phyloP scores from a whole-genome alignment of 64 coral and sea anemone species.

The Orbicella faveolata region DNA sequence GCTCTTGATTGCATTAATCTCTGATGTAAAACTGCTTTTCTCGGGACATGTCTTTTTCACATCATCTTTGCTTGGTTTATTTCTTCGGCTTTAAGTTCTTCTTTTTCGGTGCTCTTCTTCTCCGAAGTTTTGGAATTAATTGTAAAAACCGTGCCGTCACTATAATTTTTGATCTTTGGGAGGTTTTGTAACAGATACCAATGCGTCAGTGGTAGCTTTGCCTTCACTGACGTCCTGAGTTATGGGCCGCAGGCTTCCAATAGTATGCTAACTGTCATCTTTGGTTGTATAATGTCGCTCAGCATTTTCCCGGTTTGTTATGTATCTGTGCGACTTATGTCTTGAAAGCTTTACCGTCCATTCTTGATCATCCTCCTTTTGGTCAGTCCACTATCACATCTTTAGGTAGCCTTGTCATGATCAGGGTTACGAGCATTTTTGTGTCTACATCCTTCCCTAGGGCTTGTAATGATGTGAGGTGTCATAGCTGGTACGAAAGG shows the following conservation, averaged over 20 bases:
- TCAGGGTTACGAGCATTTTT: constrained; percentile 18
- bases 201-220: constrained; percentile 26
- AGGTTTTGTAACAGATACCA: constrained; percentile 8
- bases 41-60: background rate
- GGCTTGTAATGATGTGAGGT: constrained; percentile 17
- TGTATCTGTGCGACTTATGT: constrained; percentile 10
- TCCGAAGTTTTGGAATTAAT: background rate
- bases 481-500: background rate
- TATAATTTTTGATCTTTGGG: background rate
- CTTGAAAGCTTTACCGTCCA: constrained; percentile 12
- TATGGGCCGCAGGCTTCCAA: constrained; percentile 16
- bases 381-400: constrained; percentile 23
- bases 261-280: background rate
- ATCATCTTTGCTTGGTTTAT: background rate
- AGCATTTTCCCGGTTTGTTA: background rate
- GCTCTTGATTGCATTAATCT: constrained; percentile 1
- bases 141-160: background rate
- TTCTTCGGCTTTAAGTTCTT: constrained; percentile 17
- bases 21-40: background rate
- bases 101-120: constrained; percentile 4
- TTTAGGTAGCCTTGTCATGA: constrained; percentile 30
- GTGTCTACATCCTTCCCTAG: background rate
- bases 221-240: background rate
- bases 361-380: constrained; percentile 10
- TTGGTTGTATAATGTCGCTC: background rate